Evolutionary conservation across 1,140 invertebrate genomes (phyloP).

Genomic region (Zaprionus inermis): DNA sequence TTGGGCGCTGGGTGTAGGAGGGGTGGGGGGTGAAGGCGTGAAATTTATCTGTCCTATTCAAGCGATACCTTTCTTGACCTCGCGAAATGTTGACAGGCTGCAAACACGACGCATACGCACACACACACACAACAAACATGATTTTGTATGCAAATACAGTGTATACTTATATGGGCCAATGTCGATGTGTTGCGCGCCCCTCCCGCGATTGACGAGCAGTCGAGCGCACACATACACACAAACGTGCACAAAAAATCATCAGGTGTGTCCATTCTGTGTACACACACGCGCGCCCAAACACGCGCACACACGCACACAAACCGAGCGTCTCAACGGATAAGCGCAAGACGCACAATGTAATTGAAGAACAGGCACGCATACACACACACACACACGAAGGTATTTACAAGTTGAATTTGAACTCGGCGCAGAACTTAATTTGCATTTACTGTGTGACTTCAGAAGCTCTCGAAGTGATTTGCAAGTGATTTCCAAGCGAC

Average conservation of each 20-base stretch:
- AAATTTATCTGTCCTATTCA: constrained; percentile 6
- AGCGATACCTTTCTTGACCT: constrained; percentile 6
- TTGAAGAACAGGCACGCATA: neutral
- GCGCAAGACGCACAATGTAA: neutral
- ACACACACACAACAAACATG: constrained; percentile 6
- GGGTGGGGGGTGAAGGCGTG: neutral
- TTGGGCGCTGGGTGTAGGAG: neutral
- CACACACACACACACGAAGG: neutral
- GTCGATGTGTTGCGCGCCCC: constrained; percentile 9
- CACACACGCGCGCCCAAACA: neutral
- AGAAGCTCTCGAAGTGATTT: constrained; percentile 4
- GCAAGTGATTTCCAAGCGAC: constrained; percentile 4
- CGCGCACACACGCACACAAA: neutral
- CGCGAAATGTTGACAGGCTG: constrained; percentile 1
- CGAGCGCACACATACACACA: constrained; percentile 13
- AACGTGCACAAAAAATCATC: constrained; percentile 41
- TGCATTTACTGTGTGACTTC: constrained; percentile 8
- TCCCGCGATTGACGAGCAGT: neutral
- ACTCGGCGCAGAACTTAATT: neutral
- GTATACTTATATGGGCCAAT: constrained; percentile 41
- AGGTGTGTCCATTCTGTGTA: constrained; percentile 45
- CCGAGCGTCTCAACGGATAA: neutral
- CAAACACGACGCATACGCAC: neutral
- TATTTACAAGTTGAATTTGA: neutral
- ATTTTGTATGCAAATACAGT: constrained; percentile 13